Percentiles rank a stretch among this genome's conserved stretches.
These are phyloP conservation scores for Notodonta dromedarius DNA, from an alignment of 2,888 invertebrate species.

Conservation along the genomic window DNA sequence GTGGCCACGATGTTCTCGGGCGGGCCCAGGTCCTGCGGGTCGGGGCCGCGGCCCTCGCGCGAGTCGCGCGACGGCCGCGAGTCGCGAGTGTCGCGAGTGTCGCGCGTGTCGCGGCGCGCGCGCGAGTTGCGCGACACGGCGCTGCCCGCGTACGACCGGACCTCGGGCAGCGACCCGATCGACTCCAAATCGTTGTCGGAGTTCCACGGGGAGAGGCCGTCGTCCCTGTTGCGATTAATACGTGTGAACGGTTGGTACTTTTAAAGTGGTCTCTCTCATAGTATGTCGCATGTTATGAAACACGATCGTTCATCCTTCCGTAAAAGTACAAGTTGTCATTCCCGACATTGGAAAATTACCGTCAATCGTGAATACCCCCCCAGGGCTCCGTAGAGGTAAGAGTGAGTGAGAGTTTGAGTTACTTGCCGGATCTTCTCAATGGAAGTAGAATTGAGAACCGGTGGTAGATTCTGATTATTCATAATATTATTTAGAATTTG, in stretches of 20 bases:
- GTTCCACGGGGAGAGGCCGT: slow-evolving; percentile 71
- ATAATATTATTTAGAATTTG: too few relatives aligned
- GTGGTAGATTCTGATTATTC: too few relatives aligned
- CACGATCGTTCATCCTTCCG: too few relatives aligned
- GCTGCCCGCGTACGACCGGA: slow-evolving; percentile 46
- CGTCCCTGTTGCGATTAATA: slow-evolving; percentile 46
- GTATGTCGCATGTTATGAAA: too few relatives aligned
- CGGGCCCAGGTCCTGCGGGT: slow-evolving; percentile 60
- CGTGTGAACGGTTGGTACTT: background rate
- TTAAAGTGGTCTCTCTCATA: too few relatives aligned
- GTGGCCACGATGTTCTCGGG: slow-evolving; percentile 87
- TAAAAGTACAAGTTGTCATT: too few relatives aligned
- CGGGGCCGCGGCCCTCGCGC: slow-evolving; percentile 22
- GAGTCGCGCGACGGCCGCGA: slow-evolving; percentile 24
- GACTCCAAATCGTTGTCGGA: slow-evolving; percentile 66
- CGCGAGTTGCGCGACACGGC: slow-evolving; percentile 30
- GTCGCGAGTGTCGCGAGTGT: slow-evolving; percentile 17
- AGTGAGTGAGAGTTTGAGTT: too few relatives aligned
- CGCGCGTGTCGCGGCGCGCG: slow-evolving; percentile 31
- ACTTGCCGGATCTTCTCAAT: too few relatives aligned
- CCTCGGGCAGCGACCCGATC: slow-evolving; percentile 53
- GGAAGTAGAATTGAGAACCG: too few relatives aligned
- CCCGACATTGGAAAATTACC: too few relatives aligned
- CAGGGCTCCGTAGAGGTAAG: too few relatives aligned
- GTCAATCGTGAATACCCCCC: too few relatives aligned